Evolutionary conservation across 2,797 vertebrate species (phyloP), one percentile per base, ranked within the genome.

Genomic region (Odontamblyopus lacepedii): DNA sequence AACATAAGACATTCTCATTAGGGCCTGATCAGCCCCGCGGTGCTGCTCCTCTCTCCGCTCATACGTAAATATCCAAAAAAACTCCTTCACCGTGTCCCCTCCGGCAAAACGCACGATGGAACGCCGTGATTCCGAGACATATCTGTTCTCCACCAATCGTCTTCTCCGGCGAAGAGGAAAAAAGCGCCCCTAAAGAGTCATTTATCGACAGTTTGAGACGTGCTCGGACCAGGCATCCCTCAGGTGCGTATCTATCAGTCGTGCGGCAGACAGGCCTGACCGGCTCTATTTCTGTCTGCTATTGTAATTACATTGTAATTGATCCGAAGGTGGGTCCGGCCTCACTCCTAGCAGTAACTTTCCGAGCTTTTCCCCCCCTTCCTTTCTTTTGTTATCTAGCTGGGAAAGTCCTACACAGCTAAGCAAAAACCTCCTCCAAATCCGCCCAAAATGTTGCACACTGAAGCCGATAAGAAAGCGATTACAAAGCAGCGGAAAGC

Each of bases 251-350:
- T 90, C 90, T 90, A 84, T 89, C 89, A 84, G 85, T 83, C 88
- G 85, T 90, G 76, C 87, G 81, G 88, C 86, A 88, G 87, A 91
- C 87, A 87, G 81, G 87, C 86, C 83, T 79, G 87, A 78, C 85
- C 77, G 88, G 81, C 85, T 87, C 83, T 90, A 90, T 90, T 90
- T 91, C 89, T 91, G 90, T 90, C 88, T 89, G 86, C 90, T 83
- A 86, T 90, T 91, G 91, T 91, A 91, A 92, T 92, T 89, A 88
- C 90, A 89, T 92, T 90, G 89, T 88, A 91, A 92, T 91, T 91
- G 90, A 92, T 92, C 86, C 77, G 66, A 59, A 81, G 78, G 70
- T 75, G 81, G 76, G 77, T 72, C 73, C 76, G 84, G 76, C 73
- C 73, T 57, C 69, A 78, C 73, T 72, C 76, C 19, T 63, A 29